A percentile compares a stretch with the other conserved stretches of the same genome.
phyloP scores from a whole-genome alignment of 1,140 invertebrate genomes.

The Drosophila littoralis region DNA sequence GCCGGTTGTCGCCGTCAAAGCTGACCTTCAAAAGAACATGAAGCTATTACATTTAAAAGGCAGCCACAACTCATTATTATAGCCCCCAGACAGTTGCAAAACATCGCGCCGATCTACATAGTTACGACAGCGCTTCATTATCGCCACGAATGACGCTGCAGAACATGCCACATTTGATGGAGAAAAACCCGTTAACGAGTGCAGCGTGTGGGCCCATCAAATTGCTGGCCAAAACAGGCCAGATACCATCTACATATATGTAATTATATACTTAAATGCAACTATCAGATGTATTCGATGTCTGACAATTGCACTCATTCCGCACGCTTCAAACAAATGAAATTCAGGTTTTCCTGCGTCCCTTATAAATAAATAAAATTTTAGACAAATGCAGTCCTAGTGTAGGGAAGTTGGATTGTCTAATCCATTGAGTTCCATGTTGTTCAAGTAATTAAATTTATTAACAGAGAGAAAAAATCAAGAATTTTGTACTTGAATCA shows the following conservation, averaged over 20 bases:
- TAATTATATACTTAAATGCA: background rate
- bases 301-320: constrained; percentile 4
- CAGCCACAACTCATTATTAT: constrained; percentile 19
- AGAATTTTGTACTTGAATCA: too few species aligned
- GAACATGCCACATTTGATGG: constrained; percentile 8
- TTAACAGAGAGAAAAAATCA: too few species aligned
- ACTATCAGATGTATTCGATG: background rate
- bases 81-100: constrained; percentile 14
- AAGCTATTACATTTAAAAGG: constrained; percentile 18
- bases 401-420: too few species aligned
- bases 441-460: too few species aligned
- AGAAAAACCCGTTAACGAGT: constrained; percentile 13
- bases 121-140: constrained; percentile 38
- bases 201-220: background rate
- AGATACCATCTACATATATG: constrained; percentile 15
- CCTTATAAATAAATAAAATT: too few species aligned
- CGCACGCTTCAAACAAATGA: background rate
- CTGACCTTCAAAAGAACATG: constrained; percentile 38
- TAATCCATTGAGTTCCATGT: too few species aligned
- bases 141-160: constrained; percentile 33
- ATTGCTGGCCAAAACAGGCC: constrained; percentile 18
- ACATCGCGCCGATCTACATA: constrained; percentile 39
- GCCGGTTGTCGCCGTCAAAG: constrained; percentile 2
- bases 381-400: too few species aligned
- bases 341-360: too few species aligned